These are phyloP conservation scores for Microplitis demolitor DNA, from an alignment of 1,140 invertebrate species.

Conservation along the genomic window DNA sequence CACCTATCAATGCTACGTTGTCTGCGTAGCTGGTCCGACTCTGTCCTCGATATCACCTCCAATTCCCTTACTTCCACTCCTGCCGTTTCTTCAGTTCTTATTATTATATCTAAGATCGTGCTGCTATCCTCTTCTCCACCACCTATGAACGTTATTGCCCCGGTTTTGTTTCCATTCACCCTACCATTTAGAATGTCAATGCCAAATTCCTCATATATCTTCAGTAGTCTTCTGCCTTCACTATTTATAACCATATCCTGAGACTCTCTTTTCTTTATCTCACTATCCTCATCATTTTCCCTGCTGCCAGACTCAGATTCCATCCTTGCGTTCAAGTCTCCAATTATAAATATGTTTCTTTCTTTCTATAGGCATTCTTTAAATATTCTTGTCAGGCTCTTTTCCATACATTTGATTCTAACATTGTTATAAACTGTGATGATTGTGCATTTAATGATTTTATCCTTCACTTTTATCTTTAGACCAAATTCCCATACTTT, in stretches of 20 bases:
- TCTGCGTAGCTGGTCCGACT: not conserved
- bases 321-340: slow-evolving; percentile 30
- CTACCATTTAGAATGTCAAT: not conserved
- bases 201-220: not conserved
- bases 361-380: not conserved
- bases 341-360: slow-evolving; percentile 12
- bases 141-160: not conserved
- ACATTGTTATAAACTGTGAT: slow-evolving; percentile 24
- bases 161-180: not conserved
- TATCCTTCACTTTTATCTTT: not conserved
- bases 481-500: slow-evolving; percentile 10
- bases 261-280: not conserved
- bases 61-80: not conserved
- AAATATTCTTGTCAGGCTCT: slow-evolving; percentile 6
- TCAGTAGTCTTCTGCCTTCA: slow-evolving; percentile 24
- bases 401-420: slow-evolving; percentile 13
- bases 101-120: not conserved
- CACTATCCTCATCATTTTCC: not conserved
- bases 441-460: not conserved
- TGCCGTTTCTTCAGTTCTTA: not conserved
- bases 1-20: not conserved
- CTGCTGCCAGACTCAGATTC: not conserved
- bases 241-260: slow-evolving; percentile 15
- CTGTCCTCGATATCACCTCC: not conserved
- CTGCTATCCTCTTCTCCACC: not conserved